Percentiles rank a stretch among this genome's conserved stretches.
Conservation (phyloP, 2,888 invertebrate species). For the Salpingus planirostris region DNA sequence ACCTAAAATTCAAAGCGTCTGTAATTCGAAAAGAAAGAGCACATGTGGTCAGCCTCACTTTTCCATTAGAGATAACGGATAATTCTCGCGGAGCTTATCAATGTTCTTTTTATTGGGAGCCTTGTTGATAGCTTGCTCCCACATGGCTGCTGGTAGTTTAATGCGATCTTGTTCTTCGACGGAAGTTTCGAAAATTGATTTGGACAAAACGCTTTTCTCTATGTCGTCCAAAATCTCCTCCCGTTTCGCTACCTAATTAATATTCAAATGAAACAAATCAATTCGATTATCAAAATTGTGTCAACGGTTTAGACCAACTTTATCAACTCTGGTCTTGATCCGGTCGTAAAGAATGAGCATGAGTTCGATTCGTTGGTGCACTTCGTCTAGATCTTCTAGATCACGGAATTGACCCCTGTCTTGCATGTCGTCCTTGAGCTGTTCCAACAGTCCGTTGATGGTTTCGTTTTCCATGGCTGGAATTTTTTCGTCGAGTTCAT, state of each 20-base stretch:
- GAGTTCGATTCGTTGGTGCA: constrained; percentile 28
- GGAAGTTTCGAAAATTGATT: constrained; percentile 34
- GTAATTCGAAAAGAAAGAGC: too few species aligned
- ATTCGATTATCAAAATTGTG: not conserved
- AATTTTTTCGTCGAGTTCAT: constrained; percentile 41
- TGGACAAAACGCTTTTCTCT: constrained; percentile 28
- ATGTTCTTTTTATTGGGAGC: constrained; percentile 32
- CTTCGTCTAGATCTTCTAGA: constrained; percentile 25
- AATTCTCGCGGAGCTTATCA: constrained; percentile 26
- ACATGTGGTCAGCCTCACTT: constrained; percentile 28
- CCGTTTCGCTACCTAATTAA: constrained; percentile 27
- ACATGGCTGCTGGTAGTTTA: constrained; percentile 36
- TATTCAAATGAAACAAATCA: constrained; percentile 1
- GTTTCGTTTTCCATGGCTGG: constrained; percentile 32
- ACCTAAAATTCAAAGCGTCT: constrained; percentile 20
- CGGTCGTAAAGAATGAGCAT: constrained; percentile 32
- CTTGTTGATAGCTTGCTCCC: constrained; percentile 38
- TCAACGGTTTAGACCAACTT: constrained; percentile 16
- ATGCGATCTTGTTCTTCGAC: constrained; percentile 29
- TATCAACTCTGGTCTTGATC: constrained; percentile 25
- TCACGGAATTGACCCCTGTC: constrained; percentile 24
- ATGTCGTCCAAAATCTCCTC: constrained; percentile 37
- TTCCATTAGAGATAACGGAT: constrained; percentile 32
- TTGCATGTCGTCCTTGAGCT: constrained; percentile 33
- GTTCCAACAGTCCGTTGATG: constrained; percentile 33